These are phyloP conservation scores for Poecilia wingei DNA, from an alignment of 2,797 vertebrate genomes.

Conservation along the genomic window DNA sequence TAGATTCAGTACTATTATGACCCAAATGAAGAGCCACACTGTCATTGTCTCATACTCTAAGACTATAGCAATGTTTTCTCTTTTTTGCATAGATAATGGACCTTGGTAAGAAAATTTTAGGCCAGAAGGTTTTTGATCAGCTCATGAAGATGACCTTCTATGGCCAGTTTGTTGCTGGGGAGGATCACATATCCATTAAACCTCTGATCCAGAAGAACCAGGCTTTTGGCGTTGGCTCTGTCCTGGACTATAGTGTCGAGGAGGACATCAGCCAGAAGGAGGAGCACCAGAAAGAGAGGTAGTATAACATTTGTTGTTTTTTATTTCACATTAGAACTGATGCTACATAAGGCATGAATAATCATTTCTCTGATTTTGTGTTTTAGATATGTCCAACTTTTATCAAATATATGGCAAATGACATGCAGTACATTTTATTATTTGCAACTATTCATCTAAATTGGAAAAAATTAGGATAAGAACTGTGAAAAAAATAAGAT, in stretches of 20 bases:
- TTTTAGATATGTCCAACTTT: neutral
- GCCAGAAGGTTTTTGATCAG: slow-evolving; percentile 82
- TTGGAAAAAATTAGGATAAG: neutral
- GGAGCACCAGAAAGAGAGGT: slow-evolving; percentile 74
- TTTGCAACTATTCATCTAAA: neutral
- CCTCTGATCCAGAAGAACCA: slow-evolving; percentile 86
- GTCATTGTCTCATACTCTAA: too few relatives aligned
- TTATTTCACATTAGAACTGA: slow-evolving; percentile 1
- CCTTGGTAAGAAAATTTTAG: slow-evolving; percentile 82
- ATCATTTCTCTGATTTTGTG: neutral
- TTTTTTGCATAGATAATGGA: slow-evolving; percentile 81
- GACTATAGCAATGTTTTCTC: neutral
- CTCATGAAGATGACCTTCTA: slow-evolving; percentile 96
- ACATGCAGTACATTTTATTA: neutral
- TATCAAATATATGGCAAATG: neutral
- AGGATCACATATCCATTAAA: slow-evolving; percentile 88
- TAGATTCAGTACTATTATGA: neutral
- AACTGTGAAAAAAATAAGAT: neutral
- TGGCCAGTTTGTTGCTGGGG: slow-evolving; percentile 93
- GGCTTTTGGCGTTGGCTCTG: slow-evolving; percentile 87
- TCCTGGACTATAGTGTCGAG: slow-evolving; percentile 91
- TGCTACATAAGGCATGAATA: neutral
- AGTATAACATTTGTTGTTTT: slow-evolving; percentile 66
- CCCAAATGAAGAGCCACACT: neutral
- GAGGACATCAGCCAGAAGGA: slow-evolving; percentile 84